These are phyloP conservation scores for Adelognathus sp. DNA, from an alignment of 2,888 invertebrate species.

Conservation along the genomic window DNA sequence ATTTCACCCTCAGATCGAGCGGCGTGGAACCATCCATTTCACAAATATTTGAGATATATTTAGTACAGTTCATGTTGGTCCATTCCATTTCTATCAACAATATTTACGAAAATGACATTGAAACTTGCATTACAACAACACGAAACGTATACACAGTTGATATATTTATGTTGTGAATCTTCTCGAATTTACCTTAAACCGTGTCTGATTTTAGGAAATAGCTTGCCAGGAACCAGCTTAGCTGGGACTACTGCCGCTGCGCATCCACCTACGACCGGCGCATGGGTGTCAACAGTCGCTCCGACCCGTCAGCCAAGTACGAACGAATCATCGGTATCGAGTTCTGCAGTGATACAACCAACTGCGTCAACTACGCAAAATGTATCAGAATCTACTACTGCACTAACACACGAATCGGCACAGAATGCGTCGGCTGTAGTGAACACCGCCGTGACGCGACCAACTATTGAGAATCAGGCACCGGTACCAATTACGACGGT, in stretches of 20 bases:
- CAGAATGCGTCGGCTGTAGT: no score
- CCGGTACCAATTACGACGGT: no score
- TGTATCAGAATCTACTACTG: no score
- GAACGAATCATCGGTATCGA: no score
- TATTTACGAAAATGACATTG: constrained; percentile 14
- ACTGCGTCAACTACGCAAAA: no score
- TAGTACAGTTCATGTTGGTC: background rate
- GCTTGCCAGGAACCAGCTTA: background rate
- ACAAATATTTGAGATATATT: background rate
- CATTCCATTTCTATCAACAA: background rate
- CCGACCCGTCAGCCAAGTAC: no score
- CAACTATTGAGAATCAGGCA: no score
- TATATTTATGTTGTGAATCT: background rate
- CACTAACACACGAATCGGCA: no score
- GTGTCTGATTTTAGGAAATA: background rate
- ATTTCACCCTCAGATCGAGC: background rate
- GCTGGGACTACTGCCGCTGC: background rate
- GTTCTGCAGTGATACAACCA: no score
- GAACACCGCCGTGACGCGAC: no score
- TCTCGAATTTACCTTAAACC: background rate
- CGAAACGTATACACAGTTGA: background rate
- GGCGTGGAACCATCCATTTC: background rate
- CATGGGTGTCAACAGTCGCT: no score
- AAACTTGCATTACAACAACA: background rate
- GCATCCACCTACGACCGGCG: background rate